Conservation (phyloP, 1,140 invertebrate genomes). For the Pachyrhynchus sulphureomaculatus region DNA sequence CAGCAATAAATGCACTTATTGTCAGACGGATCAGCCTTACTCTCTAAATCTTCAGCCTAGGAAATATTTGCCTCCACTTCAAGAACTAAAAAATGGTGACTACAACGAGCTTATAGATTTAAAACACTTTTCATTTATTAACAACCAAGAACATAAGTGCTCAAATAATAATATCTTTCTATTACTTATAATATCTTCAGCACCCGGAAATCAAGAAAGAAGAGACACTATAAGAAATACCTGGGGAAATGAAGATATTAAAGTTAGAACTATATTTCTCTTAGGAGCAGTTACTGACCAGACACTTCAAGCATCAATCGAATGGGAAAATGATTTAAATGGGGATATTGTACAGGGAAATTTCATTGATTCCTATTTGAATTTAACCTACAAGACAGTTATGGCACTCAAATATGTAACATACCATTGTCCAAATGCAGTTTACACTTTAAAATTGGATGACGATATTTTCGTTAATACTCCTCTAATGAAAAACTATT, state of each 20-base stretch:
- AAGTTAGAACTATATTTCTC: slow-evolving; percentile 62
- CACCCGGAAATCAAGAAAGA: slow-evolving; percentile 61
- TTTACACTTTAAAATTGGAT: slow-evolving; percentile 74
- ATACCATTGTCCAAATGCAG: slow-evolving; percentile 65
- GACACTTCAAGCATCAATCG: slow-evolving; percentile 53
- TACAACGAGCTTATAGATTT: not conserved
- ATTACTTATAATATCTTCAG: slow-evolving; percentile 67
- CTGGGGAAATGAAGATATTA: slow-evolving; percentile 59
- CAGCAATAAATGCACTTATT: too few relatives aligned
- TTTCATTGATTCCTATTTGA: slow-evolving; percentile 77
- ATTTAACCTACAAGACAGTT: slow-evolving; percentile 85
- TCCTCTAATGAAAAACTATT: slow-evolving; percentile 61
- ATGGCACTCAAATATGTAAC: slow-evolving; percentile 79
- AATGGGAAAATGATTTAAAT: slow-evolving; percentile 60
- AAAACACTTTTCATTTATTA: not conserved
- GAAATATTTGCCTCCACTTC: not conserved
- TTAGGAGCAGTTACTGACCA: slow-evolving; percentile 59
- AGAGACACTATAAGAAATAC: slow-evolving; percentile 64
- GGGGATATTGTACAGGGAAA: slow-evolving; percentile 76
- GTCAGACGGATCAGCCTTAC: too few relatives aligned
- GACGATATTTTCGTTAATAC: slow-evolving; percentile 79
- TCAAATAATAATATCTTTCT: slow-evolving; percentile 48
- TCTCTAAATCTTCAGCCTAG: not conserved
- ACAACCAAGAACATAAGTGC: not conserved
- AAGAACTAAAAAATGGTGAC: not conserved